phyloP scores from a whole-genome alignment of 2,888 invertebrate species.

The Tolmerus cingulatus region DNA sequence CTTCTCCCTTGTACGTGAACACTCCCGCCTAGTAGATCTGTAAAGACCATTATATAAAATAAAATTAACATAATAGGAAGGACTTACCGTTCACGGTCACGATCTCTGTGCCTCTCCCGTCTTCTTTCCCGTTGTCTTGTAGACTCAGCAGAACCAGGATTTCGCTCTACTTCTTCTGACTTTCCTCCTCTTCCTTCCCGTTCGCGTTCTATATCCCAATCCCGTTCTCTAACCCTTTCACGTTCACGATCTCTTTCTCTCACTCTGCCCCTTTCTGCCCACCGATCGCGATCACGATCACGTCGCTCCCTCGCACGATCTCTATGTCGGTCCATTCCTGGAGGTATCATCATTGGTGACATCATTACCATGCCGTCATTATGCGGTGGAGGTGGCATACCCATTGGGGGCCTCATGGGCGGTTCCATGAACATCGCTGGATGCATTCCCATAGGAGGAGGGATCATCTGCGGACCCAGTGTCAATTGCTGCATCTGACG shows the following conservation, averaged over 20 bases:
- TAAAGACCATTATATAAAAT: slow-evolving; percentile 17
- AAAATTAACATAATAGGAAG: neutral
- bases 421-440: slow-evolving; percentile 59
- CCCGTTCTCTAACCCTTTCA: slow-evolving; percentile 63
- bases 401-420: slow-evolving; percentile 54
- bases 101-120: slow-evolving; percentile 56
- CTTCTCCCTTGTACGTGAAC: slow-evolving; percentile 73
- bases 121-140: slow-evolving; percentile 55
- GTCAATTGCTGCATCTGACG: slow-evolving; percentile 75
- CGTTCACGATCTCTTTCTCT: slow-evolving; percentile 20
- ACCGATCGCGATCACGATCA: slow-evolving; percentile 59
- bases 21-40: slow-evolving; percentile 58
- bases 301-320: slow-evolving; percentile 48
- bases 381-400: slow-evolving; percentile 58
- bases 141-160: neutral
- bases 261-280: slow-evolving; percentile 53
- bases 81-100: slow-evolving; percentile 56
- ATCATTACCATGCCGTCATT: slow-evolving; percentile 55
- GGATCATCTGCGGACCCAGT: slow-evolving; percentile 66
- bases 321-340: slow-evolving; percentile 56
- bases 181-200: slow-evolving; percentile 64
- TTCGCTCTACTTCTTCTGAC: slow-evolving; percentile 57
- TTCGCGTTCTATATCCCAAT: neutral
- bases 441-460: slow-evolving; percentile 56
- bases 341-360: slow-evolving; percentile 52